phyloP scores from a whole-genome alignment of 2,888 invertebrate genomes.

The Eupithecia tripunctaria region DNA sequence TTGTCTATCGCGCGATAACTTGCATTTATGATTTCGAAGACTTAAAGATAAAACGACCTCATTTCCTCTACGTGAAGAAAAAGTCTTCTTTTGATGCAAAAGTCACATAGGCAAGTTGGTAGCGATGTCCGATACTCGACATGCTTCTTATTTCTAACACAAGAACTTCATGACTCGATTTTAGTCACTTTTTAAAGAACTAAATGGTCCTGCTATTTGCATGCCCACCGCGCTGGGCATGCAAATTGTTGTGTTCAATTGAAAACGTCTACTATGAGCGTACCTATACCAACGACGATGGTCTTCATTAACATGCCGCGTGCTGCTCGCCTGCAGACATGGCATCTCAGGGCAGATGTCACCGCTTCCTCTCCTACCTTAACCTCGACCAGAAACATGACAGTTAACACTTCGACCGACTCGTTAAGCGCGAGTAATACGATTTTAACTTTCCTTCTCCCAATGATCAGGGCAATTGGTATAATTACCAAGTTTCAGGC shows the following conservation, averaged over 20 bases:
- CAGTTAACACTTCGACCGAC: constrained; percentile 37
- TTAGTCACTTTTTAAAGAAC: neutral
- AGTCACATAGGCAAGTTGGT: neutral
- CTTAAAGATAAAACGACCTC: too few species aligned
- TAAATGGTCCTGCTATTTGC: too few species aligned
- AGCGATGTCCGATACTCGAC: neutral
- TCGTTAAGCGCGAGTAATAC: constrained; percentile 43
- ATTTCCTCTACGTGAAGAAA: neutral
- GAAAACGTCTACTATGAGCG: neutral
- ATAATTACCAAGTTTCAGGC: constrained; percentile 40
- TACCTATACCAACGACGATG: neutral
- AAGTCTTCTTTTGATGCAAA: neutral
- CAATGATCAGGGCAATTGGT: constrained; percentile 45
- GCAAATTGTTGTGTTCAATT: neutral
- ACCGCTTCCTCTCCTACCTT: constrained; percentile 7
- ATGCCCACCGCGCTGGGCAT: neutral
- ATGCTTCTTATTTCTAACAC: neutral
- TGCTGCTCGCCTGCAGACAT: neutral
- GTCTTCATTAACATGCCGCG: neutral
- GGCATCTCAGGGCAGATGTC: neutral
- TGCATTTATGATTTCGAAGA: too few species aligned
- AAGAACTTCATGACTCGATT: neutral
- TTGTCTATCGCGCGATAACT: too few species aligned
- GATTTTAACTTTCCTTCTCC: constrained; percentile 46
- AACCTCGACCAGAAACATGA: constrained; percentile 24